A percentile compares a stretch with the other conserved stretches of the same genome.
phyloP scores from a whole-genome alignment of 2,888 invertebrate species.

The Bedellia somnulentella region DNA sequence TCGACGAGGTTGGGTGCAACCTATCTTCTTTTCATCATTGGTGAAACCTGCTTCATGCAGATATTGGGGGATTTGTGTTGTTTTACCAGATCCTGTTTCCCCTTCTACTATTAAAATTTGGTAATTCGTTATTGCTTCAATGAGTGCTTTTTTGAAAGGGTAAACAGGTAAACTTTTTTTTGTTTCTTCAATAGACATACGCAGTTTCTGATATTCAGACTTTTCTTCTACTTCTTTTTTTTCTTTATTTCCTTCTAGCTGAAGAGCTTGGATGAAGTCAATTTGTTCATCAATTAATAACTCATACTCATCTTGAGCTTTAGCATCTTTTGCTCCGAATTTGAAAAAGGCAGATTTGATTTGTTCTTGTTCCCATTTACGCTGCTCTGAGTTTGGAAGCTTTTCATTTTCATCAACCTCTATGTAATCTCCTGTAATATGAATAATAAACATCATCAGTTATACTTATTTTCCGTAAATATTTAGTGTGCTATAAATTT shows the following conservation, averaged over 20 bases:
- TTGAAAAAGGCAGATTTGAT: conserved; percentile 89
- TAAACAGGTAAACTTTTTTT: conserved; percentile 91
- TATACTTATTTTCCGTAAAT: no score
- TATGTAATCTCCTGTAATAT: conserved; percentile 66
- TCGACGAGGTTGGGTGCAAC: conserved; percentile 95
- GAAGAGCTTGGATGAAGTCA: conserved; percentile 91
- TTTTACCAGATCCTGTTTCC: conserved; percentile 98
- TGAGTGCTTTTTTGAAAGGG: conserved; percentile 85
- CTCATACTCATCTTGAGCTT: conserved; percentile 82
- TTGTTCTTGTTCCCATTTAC: conserved; percentile 98
- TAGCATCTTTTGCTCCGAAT: conserved; percentile 90
- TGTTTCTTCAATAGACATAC: conserved; percentile 86
- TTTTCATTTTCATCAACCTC: conserved; percentile 87
- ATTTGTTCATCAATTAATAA: conserved; percentile 94
- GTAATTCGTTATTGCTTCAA: conserved; percentile 87
- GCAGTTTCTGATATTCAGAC: conserved; percentile 67
- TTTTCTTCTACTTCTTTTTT: conserved; percentile 64
- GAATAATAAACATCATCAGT: background rate
- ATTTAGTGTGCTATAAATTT: no score
- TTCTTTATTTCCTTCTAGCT: conserved; percentile 71
- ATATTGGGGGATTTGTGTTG: conserved; percentile 98
- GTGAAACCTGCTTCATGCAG: conserved; percentile 92
- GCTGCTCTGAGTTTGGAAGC: conserved; percentile 80
- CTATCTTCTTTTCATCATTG: conserved; percentile 82
- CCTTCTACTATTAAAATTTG: conserved; percentile 95